phyloP scores from a whole-genome alignment of 2,113 vertebrate genomes.

The Fregetta grallaria region DNA sequence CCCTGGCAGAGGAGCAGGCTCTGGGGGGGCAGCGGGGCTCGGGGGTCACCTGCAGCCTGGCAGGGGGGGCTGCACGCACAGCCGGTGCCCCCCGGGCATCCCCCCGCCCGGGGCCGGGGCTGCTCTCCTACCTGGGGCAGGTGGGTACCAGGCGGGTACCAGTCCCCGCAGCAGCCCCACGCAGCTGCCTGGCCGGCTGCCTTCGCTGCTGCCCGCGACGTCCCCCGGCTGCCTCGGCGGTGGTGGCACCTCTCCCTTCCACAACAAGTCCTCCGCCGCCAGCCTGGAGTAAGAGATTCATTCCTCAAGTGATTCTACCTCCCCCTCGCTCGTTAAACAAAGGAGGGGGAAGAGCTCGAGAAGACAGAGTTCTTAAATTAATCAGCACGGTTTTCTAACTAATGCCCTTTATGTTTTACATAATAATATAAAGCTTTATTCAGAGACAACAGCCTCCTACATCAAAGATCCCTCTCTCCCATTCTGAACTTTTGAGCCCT shows the following conservation, averaged over 20 bases:
- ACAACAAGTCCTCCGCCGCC: rapidly evolving
- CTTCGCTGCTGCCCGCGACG: rapidly evolving
- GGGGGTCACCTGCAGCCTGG: not conserved
- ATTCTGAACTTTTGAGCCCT: not conserved
- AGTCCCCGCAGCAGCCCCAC: rapidly evolving
- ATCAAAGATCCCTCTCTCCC: not conserved
- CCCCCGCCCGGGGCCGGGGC: rapidly evolving
- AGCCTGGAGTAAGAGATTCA: not conserved
- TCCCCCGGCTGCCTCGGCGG: rapidly evolving
- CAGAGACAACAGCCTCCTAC: constrained; percentile 5
- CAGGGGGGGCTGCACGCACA: not conserved
- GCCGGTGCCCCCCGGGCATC: not conserved
- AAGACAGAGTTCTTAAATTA: not conserved
- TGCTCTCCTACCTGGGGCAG: not conserved
- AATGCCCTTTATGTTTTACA: constrained; percentile 44
- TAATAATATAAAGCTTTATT: constrained; percentile 7
- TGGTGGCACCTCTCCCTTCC: not conserved
- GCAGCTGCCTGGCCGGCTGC: not conserved
- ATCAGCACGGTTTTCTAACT: not conserved
- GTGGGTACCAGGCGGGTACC: rapidly evolving
- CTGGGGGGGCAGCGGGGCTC: not conserved
- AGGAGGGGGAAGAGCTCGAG: not conserved
- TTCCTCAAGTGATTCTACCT: not conserved
- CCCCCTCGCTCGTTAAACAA: not conserved
- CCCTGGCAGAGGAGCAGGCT: not conserved